A percentile compares a stretch with the other conserved stretches of the same genome.
Evolutionary conservation across 2,888 invertebrate species (phyloP).

Genomic region (Cremastinae sp.): DNA sequence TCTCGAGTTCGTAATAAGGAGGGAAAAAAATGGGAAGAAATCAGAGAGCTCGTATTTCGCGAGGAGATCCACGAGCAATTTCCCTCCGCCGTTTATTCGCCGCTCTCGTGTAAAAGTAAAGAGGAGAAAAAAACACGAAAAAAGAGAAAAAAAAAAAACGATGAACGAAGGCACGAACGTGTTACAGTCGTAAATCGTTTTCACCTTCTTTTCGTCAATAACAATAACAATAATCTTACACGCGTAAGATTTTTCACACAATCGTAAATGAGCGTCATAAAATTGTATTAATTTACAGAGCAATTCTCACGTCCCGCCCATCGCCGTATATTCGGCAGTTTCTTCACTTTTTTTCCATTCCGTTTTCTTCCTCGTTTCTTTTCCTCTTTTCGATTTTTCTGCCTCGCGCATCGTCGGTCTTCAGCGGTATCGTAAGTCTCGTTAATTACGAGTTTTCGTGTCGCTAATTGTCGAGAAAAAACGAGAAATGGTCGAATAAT

Average conservation of each 20-base stretch:
- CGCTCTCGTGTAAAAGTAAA: constrained; percentile 1
- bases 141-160: constrained; percentile 21
- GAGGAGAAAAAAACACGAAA: not conserved
- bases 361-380: constrained; percentile 3
- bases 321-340: not conserved
- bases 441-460: too few relatives aligned
- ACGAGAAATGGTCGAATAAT: too few relatives aligned
- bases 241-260: constrained; percentile 39
- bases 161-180: constrained; percentile 6
- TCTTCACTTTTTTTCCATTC: not conserved
- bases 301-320: constrained; percentile 30
- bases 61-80: constrained; percentile 28
- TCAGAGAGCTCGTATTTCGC: constrained; percentile 11
- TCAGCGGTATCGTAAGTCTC: too few relatives aligned
- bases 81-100: constrained; percentile 26
- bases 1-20: not conserved
- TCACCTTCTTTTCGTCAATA: constrained; percentile 41
- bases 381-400: not conserved
- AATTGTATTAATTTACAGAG: constrained; percentile 52
- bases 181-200: constrained; percentile 42
- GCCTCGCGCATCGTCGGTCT: not conserved
- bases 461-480: too few relatives aligned
- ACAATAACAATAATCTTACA: constrained; percentile 34
- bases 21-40: constrained; percentile 2
- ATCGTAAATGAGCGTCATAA: constrained; percentile 51